Conservation (phyloP, 2,888 invertebrate species). For the Unio delphinus region DNA sequence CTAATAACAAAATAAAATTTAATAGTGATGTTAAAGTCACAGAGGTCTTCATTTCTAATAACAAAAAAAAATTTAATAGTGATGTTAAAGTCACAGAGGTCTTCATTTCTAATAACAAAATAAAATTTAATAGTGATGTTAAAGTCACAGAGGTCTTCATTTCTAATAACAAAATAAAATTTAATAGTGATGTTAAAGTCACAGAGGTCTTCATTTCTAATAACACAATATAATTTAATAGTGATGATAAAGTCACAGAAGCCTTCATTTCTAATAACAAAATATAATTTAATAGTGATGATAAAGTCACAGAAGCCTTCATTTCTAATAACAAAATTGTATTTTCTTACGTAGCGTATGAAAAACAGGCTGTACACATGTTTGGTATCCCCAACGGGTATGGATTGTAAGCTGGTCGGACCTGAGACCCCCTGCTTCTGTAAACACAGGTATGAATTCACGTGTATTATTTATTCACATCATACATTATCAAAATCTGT, state of each 20-base stretch:
- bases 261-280: no score
- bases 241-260: no score
- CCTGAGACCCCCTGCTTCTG: constrained; percentile 70
- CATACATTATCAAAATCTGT: background rate
- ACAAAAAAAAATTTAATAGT: background rate
- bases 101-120: background rate
- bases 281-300: no score
- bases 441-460: constrained; percentile 61
- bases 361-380: constrained; percentile 67
- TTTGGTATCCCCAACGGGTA: constrained; percentile 62
- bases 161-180: background rate
- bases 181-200: no score
- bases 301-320: no score
- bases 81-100: no score
- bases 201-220: no score
- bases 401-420: constrained; percentile 71
- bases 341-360: constrained; percentile 52
- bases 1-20: background rate
- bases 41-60: no score
- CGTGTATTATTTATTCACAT: background rate
- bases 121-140: background rate
- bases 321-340: background rate
- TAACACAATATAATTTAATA: background rate
- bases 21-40: no score
- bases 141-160: no score